Percentiles rank a stretch among this genome's conserved stretches.
Conservation (phyloP, 1,140 invertebrate species). For the Achatina immaculata region DNA sequence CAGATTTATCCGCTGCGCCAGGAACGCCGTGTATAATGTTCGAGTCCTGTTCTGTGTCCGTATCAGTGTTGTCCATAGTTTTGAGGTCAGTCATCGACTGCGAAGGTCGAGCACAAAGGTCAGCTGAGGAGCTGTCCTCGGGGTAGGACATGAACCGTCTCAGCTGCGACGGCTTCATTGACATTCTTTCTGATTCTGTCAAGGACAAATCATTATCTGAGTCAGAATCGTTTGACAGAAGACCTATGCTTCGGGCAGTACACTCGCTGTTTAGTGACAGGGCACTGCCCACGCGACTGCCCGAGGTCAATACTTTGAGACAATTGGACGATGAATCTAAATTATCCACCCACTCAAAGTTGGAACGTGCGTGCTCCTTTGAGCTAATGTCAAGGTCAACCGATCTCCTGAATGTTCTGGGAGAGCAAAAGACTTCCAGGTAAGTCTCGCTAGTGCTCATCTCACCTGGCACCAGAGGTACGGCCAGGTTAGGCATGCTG, state of each 20-base stretch:
- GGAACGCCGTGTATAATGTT: neutral
- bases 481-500: constrained; percentile 47
- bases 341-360: constrained; percentile 39
- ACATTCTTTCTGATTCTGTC: constrained; percentile 37
- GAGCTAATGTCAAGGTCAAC: constrained; percentile 66
- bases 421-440: constrained; percentile 49
- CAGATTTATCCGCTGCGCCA: neutral
- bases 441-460: constrained; percentile 32
- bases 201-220: constrained; percentile 78
- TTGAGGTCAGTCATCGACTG: constrained; percentile 43
- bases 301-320: constrained; percentile 46
- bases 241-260: constrained; percentile 77
- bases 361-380: constrained; percentile 44
- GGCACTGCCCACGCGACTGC: constrained; percentile 75
- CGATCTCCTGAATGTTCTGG: constrained; percentile 53
- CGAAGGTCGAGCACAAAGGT: constrained; percentile 22
- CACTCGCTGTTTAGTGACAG: constrained; percentile 62
- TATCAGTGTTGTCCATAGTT: constrained; percentile 20
- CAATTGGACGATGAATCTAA: constrained; percentile 46
- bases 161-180: constrained; percentile 18
- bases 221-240: constrained; percentile 80
- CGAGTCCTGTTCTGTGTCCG: neutral
- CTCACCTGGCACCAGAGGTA: constrained; percentile 19
- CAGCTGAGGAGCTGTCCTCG: constrained; percentile 20
- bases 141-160: constrained; percentile 39